phyloP scores from a whole-genome alignment of 2,797 vertebrate species.

The Numenius phaeopus region DNA sequence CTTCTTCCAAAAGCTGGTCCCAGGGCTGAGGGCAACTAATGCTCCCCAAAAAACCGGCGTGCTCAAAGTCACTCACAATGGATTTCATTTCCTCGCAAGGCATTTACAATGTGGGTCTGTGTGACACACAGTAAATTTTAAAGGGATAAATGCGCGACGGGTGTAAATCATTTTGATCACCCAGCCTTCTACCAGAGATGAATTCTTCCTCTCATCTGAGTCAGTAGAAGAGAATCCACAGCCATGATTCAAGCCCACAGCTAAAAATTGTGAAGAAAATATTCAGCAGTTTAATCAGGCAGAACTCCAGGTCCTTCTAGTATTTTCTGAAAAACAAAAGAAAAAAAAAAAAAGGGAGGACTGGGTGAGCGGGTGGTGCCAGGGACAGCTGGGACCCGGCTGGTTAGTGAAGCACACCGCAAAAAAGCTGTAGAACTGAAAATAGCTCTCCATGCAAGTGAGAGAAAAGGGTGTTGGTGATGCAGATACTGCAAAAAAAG shows the following conservation, averaged over 20 bases:
- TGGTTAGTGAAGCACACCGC: background rate
- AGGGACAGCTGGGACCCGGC: background rate
- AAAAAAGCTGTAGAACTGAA: background rate
- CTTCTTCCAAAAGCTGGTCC: background rate
- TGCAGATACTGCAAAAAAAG: background rate
- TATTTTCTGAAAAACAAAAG: background rate
- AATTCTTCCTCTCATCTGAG: background rate
- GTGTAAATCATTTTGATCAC: background rate
- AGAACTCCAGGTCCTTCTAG: background rate
- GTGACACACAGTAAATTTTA: background rate
- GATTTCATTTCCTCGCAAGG: background rate
- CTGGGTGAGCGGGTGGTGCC: background rate
- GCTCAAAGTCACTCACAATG: background rate
- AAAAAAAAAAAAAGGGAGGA: background rate
- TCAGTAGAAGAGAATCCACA: background rate
- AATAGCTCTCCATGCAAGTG: background rate
- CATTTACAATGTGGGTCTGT: background rate
- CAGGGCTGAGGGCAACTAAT: background rate
- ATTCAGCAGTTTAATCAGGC: background rate
- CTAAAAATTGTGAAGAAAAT: background rate
- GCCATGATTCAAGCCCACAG: background rate
- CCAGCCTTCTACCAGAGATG: background rate
- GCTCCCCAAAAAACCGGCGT: background rate
- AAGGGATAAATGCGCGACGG: background rate
- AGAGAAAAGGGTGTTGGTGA: background rate